phyloP scores from a whole-genome alignment of 2,797 vertebrate genomes.

The Melanogrammus aeglefinus region DNA sequence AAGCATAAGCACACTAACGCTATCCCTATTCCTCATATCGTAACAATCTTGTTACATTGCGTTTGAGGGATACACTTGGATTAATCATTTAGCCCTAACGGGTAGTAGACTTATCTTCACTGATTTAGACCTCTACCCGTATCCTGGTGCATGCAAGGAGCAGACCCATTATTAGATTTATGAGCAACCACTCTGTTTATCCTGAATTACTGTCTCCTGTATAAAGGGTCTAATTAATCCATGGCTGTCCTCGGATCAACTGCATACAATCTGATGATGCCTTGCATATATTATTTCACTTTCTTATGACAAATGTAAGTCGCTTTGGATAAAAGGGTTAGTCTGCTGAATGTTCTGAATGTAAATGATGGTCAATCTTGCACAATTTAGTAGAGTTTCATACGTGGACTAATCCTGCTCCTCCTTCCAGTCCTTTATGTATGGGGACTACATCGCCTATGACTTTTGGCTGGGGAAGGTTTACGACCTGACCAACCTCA shows the following conservation, averaged over 20 bases:
- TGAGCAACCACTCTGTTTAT: background rate
- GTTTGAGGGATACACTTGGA: too few species aligned
- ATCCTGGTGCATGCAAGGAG: background rate
- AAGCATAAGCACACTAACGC: too few species aligned
- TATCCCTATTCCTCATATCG: too few species aligned
- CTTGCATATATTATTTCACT: too few species aligned
- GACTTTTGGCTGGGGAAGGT: slow-evolving; percentile 99
- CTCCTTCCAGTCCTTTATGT: slow-evolving; percentile 88
- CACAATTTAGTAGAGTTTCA: background rate
- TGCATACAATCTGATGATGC: background rate
- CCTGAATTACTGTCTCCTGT: background rate
- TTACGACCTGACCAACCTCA: slow-evolving; percentile 95
- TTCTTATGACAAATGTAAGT: too few species aligned
- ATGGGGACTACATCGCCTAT: slow-evolving; percentile 95
- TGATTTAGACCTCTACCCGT: background rate
- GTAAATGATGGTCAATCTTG: background rate
- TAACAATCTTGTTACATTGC: too few species aligned
- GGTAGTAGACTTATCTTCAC: slow-evolving; percentile 1
- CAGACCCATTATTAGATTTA: background rate
- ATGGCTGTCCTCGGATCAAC: background rate
- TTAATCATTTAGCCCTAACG: background rate
- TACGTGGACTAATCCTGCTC: slow-evolving; percentile 4
- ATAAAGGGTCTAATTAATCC: background rate
- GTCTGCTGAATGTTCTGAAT: too few species aligned
- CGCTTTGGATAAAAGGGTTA: too few species aligned